Percentiles rank a stretch among this genome's conserved stretches.
phyloP scores from a whole-genome alignment of 2,888 invertebrate genomes.

The Hemaris fuciformis region DNA sequence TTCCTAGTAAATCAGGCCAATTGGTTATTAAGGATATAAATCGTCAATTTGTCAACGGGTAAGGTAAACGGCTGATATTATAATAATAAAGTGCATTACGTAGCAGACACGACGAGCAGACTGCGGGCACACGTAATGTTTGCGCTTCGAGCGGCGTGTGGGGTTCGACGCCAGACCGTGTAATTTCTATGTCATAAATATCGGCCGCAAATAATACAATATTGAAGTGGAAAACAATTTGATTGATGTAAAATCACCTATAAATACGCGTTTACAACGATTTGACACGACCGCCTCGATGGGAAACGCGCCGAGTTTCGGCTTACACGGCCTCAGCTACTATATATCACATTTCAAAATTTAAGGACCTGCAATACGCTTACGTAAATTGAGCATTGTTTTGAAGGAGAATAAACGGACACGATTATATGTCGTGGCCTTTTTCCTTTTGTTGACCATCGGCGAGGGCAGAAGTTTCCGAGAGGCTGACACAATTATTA shows the following conservation, averaged over 20 bases:
- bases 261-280: constrained; percentile 6
- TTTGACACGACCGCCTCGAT: constrained; percentile 13
- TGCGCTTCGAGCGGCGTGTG: constrained; percentile 21
- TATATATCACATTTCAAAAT: constrained; percentile 6
- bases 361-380: constrained; percentile 3
- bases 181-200: constrained; percentile 59
- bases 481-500: too few species aligned
- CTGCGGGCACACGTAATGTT: constrained; percentile 2
- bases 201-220: constrained; percentile 50
- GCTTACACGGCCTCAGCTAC: constrained; percentile 8
- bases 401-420: background rate
- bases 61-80: background rate
- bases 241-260: constrained; percentile 45
- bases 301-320: constrained; percentile 10
- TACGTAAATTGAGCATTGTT: constrained; percentile 8
- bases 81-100: constrained; percentile 4
- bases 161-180: constrained; percentile 35
- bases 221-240: constrained; percentile 42
- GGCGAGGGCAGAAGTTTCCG: too few species aligned
- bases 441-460: too few species aligned
- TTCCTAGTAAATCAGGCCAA: background rate
- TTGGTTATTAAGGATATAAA: background rate
- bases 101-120: background rate
- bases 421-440: background rate
- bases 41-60: constrained; percentile 4